phyloP scores from a whole-genome alignment of 2,113 vertebrate genomes.

The Gobiocypris rarus region DNA sequence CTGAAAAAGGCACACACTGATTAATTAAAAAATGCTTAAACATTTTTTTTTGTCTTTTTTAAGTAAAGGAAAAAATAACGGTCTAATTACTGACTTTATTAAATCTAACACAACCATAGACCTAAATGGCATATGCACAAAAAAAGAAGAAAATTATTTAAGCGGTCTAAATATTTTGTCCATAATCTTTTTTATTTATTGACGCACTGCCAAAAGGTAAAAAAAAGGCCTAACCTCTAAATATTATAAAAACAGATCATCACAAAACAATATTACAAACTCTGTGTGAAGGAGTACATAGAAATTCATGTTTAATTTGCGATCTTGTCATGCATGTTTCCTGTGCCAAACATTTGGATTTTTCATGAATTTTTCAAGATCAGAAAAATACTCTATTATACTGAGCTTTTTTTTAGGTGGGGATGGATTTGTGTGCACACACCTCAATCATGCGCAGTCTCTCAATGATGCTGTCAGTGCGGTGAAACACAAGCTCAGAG shows the following conservation, averaged over 20 bases:
- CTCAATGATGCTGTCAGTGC: constrained; percentile 67
- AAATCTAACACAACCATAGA: background rate
- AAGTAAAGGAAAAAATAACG: background rate
- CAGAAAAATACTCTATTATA: background rate
- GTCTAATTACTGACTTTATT: background rate
- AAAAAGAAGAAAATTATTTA: background rate
- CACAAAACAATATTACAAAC: background rate
- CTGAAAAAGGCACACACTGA: constrained; percentile 54
- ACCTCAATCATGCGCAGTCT: constrained; percentile 71
- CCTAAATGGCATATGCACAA: background rate
- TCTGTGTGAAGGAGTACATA: background rate
- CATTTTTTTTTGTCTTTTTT: background rate
- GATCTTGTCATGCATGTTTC: background rate
- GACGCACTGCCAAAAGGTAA: background rate
- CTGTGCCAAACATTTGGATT: background rate
- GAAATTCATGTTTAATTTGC: background rate
- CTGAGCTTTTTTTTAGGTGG: background rate
- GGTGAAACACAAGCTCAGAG: constrained; percentile 68
- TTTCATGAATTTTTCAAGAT: background rate
- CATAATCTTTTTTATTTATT: background rate
- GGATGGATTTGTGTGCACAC: background rate
- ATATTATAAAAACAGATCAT: background rate
- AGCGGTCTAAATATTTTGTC: background rate
- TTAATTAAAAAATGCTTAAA: background rate
- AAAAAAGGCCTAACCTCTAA: background rate